Base-by-base conservation (phyloP, 2,113 vertebrate species). In the Pyrgilauda ruficollis region DNA sequence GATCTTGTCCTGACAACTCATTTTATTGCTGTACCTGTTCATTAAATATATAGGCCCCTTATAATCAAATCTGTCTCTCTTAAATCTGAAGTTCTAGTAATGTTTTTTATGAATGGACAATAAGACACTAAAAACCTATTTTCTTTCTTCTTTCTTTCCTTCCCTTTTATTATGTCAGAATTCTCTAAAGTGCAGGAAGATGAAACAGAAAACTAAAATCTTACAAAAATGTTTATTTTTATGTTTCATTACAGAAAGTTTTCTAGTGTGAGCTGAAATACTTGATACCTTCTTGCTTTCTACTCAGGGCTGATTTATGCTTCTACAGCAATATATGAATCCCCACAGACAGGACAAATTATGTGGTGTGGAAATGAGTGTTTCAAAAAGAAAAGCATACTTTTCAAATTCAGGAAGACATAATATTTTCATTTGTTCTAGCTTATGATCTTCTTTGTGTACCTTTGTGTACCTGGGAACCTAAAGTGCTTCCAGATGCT, bases 401-500 rank as follows among this genome's bases (percentile, higher is more conserved):
- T 93, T 96, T 84, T 52, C 44, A 93, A 86, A 88, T 84, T 89
- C 84, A 86, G 82, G 85, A 90, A 85, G 72, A 52, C 44, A 64
- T 52, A 83, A 47, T 87, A 64, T 93, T 95, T 96, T 93, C n/a
- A 31, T 89, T 96, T 39, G 0, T 74, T 91, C 56, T 86, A 90
- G 56, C 76, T 90, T 95, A 58, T 81, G 64, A 91, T 93, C 64
- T 84, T 90, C 27, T 93, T 89, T 17, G 1, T 89, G 64, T 86
- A 86, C 79, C 19, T 94, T 21, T 77, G 95, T 90, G 86, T 96
- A 95, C 94, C 88, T 94, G 61, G 28, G 72, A 90, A 28, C 44
- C 64, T 88, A 50, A 95, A 96, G 33, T 86, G 44, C 31, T 95
- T 96, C 93, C 94, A 96, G 87, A 93, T 94, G 88, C 68, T 90